Conservation (phyloP, 1,140 invertebrate species). For the Heliconius himera region DNA sequence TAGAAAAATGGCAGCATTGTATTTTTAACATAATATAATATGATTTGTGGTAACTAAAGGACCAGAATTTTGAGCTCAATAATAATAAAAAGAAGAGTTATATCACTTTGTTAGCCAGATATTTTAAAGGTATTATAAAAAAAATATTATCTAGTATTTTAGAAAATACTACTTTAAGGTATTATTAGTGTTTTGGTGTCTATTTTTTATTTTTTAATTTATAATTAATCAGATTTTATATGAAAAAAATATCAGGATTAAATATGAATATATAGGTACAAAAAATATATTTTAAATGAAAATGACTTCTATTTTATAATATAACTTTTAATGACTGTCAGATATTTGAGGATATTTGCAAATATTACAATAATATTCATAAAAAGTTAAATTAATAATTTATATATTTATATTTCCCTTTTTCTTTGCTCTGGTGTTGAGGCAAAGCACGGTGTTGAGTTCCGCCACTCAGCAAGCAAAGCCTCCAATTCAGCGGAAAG, state of each 20-base stretch:
- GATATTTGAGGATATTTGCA: neutral
- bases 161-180: neutral
- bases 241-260: neutral
- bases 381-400: no score
- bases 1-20: neutral
- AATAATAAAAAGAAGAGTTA: neutral
- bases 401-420: no score
- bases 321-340: neutral
- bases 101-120: neutral
- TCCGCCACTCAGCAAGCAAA: no score
- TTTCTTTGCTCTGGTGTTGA: no score
- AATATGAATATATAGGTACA: neutral
- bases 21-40: neutral
- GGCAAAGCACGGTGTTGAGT: no score
- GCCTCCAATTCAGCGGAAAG: no score
- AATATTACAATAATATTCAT: no score
- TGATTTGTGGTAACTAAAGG: neutral
- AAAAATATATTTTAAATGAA: neutral
- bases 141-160: neutral
- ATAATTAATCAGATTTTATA: neutral
- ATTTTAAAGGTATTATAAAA: neutral
- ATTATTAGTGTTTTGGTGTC: neutral
- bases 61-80: neutral
- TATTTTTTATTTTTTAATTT: neutral
- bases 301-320: neutral